phyloP scores from a whole-genome alignment of 2,888 invertebrate species.

The Hydropsyche betteni region DNA sequence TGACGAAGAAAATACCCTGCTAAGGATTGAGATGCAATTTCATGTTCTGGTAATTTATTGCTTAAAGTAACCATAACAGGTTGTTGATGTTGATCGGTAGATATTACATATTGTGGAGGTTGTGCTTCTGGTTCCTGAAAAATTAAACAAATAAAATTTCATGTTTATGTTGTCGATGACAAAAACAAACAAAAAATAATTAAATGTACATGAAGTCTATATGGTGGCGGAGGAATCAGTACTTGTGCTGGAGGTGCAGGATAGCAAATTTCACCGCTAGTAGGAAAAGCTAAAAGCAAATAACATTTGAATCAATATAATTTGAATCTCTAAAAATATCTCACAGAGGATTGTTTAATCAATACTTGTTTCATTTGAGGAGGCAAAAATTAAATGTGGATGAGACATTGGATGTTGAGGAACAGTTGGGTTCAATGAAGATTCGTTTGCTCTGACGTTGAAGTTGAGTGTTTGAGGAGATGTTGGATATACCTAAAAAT shows the following conservation, averaged over 20 bases:
- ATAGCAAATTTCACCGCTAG: slow-evolving; percentile 29
- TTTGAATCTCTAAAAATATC: background rate
- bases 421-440: background rate
- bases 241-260: slow-evolving; percentile 13
- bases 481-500: slow-evolving; percentile 7
- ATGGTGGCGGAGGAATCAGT: slow-evolving; percentile 16
- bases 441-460: slow-evolving; percentile 10
- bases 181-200: background rate
- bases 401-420: slow-evolving; percentile 19
- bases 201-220: slow-evolving; percentile 23
- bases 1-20: background rate
- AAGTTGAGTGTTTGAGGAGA: slow-evolving; percentile 12
- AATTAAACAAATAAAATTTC: slow-evolving; percentile 5
- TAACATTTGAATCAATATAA: background rate
- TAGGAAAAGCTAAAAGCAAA: slow-evolving; percentile 17
- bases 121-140: slow-evolving; percentile 30
- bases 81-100: slow-evolving; percentile 15
- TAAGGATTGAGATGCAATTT: slow-evolving; percentile 14
- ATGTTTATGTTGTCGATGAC: background rate
- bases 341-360: background rate
- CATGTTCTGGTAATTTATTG: slow-evolving; percentile 26
- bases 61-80: slow-evolving; percentile 23
- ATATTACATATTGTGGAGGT: slow-evolving; percentile 7
- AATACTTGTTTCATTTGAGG: slow-evolving; percentile 1
- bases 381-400: slow-evolving; percentile 31